Base-by-base conservation (phyloP, 2,888 invertebrate genomes). In the Habroteleia sp. region DNA sequence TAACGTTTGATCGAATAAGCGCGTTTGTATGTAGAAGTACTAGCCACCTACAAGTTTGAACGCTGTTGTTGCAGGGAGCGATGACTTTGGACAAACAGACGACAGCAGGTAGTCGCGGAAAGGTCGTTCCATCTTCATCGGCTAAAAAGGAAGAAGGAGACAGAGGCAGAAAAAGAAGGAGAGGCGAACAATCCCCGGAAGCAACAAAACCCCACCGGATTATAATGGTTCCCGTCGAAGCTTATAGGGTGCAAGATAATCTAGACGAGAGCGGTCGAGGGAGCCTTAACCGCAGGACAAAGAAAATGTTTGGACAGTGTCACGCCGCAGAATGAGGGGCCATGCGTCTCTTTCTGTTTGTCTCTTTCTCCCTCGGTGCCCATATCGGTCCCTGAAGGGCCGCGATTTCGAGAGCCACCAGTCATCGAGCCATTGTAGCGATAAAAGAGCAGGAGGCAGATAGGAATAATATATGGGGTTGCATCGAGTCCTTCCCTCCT, bases 231-330 rank as follows among this genome's bases (percentile, higher is more conserved):
- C 75, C 78, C 75, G 76, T 79, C 77, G 83, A 82, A 82, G 79
- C 72, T 75, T 73, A 79, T 79, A 80, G 80, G 80, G 78, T 74
- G 77, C 66, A 72, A 79, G 81, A 81, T 86, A 86, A 86, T 86
- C 85, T 82, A 81, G 81, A 82, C 80, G 78, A 84, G 80, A 80
- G 83, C 41, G 80, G 81, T 83, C 79, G 82, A 69, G 79, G 76
- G 83, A 82, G 83, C 84, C 86, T 86, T 85, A 85, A 87, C 87
- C 84, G 83, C 85, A 82, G 84, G 85, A 87, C 85, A 87, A 87
- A 87, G 88, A 87, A 87, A 87, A 87, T 87, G 86, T 87, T 87
- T 87, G 87, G 87, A 87, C 88, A 87, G 87, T 88, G 88, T 87
- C 87, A 85, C 85, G 81, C 84, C 82, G 80, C 82, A 82, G 81